phyloP scores from a whole-genome alignment of 2,113 vertebrate genomes.

The Paramormyrops kingsleyae region DNA sequence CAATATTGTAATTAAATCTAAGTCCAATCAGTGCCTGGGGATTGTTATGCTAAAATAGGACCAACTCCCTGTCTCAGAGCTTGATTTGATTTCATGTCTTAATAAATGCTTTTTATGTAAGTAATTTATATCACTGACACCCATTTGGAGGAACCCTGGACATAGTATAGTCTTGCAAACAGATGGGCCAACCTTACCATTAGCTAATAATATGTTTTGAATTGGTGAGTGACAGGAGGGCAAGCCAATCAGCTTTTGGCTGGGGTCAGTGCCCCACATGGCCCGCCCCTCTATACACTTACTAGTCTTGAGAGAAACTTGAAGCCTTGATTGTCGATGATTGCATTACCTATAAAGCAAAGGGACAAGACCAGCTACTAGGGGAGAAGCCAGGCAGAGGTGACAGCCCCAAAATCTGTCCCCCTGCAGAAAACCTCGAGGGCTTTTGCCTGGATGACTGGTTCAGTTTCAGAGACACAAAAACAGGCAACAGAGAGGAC shows the following conservation, averaged over 20 bases:
- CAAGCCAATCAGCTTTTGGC: too few relatives aligned
- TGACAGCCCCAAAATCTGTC: not conserved
- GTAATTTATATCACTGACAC: not conserved
- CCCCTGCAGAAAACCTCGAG: not conserved
- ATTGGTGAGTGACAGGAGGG: too few relatives aligned
- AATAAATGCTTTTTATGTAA: not conserved
- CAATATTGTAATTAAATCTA: not conserved
- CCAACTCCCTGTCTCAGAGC: not conserved
- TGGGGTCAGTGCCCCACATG: too few relatives aligned
- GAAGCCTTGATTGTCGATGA: not conserved
- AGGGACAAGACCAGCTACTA: not conserved
- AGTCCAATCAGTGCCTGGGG: not conserved
- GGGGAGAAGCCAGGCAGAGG: not conserved
- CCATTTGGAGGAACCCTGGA: not conserved
- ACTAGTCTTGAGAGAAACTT: not conserved
- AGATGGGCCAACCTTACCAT: too few relatives aligned
- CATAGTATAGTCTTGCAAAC: not conserved
- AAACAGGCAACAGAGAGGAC: not conserved
- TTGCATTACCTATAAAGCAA: not conserved
- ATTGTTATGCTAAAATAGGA: not conserved
- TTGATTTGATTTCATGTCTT: not conserved
- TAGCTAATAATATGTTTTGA: too few relatives aligned
- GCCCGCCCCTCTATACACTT: too few relatives aligned
- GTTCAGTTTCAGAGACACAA: not conserved
- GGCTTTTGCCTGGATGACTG: not conserved